A percentile compares a stretch with the other conserved stretches of the same genome.
Evolutionary conservation across 2,888 invertebrate genomes (phyloP).

Genomic region (Trichogramma dendrolimi): DNA sequence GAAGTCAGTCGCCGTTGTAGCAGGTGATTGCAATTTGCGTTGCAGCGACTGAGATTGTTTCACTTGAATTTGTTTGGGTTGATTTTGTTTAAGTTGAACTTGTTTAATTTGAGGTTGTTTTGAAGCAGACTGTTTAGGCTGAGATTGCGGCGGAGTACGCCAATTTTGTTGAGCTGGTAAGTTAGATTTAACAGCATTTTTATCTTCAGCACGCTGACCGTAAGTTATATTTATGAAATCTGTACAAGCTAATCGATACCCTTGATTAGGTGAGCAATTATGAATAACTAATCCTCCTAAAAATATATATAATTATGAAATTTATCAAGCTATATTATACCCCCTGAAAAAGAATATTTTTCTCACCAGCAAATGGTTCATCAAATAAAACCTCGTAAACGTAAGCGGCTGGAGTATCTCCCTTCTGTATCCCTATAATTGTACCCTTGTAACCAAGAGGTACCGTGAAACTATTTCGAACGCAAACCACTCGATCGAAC

Average conservation of each 20-base stretch:
- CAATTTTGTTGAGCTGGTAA: background rate
- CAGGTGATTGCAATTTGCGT: background rate
- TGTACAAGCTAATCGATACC: slow-evolving; percentile 56
- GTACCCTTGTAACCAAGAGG: slow-evolving; percentile 83
- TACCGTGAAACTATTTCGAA: slow-evolving; percentile 69
- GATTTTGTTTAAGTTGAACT: background rate
- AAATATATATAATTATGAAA: slow-evolving; percentile 11
- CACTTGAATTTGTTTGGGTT: background rate
- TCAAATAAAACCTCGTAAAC: slow-evolving; percentile 82
- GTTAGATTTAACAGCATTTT: slow-evolving; percentile 12
- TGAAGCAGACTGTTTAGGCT: background rate
- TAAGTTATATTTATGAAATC: slow-evolving; percentile 62
- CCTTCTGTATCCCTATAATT: slow-evolving; percentile 65
- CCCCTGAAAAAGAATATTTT: background rate
- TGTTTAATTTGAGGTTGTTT: slow-evolving; percentile 20
- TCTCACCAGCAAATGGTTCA: slow-evolving; percentile 58
- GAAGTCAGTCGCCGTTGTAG: slow-evolving; percentile 9
- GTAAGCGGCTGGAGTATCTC: slow-evolving; percentile 57
- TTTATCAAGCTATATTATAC: background rate
- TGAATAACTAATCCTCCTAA: slow-evolving; percentile 59
- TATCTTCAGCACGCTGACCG: slow-evolving; percentile 52
- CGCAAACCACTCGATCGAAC: slow-evolving; percentile 81
- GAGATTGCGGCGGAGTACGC: slow-evolving; percentile 9
- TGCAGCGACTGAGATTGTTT: background rate
- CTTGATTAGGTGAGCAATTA: slow-evolving; percentile 51